These are phyloP conservation scores for Podabrus alpinus DNA, from an alignment of 2,888 invertebrate genomes.

Conservation along the genomic window DNA sequence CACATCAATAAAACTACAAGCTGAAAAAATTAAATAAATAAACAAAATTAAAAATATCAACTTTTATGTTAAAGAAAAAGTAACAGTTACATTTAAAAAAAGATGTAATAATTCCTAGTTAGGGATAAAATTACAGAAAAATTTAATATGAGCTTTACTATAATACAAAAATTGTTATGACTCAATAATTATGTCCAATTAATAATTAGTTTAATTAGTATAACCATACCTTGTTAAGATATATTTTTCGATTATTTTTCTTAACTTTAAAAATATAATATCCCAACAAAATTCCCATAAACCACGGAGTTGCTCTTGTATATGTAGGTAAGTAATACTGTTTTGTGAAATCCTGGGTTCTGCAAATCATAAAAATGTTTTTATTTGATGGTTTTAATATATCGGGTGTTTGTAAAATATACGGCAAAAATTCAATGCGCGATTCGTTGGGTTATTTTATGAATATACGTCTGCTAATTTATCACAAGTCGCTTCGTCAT, in stretches of 20 bases:
- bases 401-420: too few relatives aligned
- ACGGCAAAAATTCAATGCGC: too few relatives aligned
- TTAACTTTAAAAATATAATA: constrained; percentile 36
- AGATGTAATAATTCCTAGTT: too few relatives aligned
- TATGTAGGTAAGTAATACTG: constrained; percentile 43
- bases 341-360: background rate
- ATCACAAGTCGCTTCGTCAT: too few relatives aligned
- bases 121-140: too few relatives aligned
- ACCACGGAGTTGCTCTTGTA: constrained; percentile 44
- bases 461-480: too few relatives aligned
- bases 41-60: background rate
- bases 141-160: too few relatives aligned
- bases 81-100: too few relatives aligned
- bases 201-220: too few relatives aligned
- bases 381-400: background rate
- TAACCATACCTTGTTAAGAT: background rate
- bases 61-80: too few relatives aligned
- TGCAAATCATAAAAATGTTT: background rate
- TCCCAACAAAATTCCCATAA: constrained; percentile 44
- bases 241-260: background rate
- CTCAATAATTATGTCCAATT: too few relatives aligned
- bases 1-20: background rate
- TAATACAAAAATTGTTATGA: background rate
- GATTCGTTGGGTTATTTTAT: too few relatives aligned
- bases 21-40: background rate